Percentiles rank a stretch among this genome's conserved stretches.
Conservation (phyloP, 2,888 invertebrate species). For the Pristionchus fissidentatus region DNA sequence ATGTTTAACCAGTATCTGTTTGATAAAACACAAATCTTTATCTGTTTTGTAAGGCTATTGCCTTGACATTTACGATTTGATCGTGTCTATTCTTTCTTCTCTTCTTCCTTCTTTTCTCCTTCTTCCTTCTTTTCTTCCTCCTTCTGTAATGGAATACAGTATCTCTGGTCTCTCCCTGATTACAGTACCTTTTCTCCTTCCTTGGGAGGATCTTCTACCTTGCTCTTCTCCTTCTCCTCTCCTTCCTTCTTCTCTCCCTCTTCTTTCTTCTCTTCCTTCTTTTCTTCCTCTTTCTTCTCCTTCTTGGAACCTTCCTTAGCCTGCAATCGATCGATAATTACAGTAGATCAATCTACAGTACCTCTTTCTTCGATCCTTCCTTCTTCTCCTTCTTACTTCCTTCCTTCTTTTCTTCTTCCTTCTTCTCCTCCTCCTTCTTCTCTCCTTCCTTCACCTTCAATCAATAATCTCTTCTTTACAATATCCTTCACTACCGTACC, state of each 20-base stretch:
- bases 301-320: constrained; percentile 24
- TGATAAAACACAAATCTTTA: constrained; percentile 24
- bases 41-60: not conserved
- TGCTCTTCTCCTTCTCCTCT: constrained; percentile 16
- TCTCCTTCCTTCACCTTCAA: too few species aligned
- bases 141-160: not conserved
- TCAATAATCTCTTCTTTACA: not conserved
- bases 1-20: not conserved
- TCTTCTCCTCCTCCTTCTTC: constrained; percentile 11
- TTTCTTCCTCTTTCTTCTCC: constrained; percentile 4
- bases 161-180: not conserved
- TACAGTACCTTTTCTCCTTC: constrained; percentile 29
- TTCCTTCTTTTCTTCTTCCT: not conserved
- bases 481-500: not conserved
- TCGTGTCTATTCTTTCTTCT: constrained; percentile 1
- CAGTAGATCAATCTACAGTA: too few species aligned
- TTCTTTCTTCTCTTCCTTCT: constrained; percentile 6
- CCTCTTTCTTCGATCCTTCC: constrained; percentile 11
- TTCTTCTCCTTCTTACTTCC: not conserved
- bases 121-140: constrained; percentile 24
- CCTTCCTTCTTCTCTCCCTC: constrained; percentile 27
- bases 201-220: constrained; percentile 13
- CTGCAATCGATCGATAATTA: constrained; percentile 1
- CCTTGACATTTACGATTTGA: constrained; percentile 4
- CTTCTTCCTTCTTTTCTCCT: constrained; percentile 19